These are phyloP conservation scores for Microctenopoma lineatum DNA, from an alignment of 2,797 vertebrate species.

Conservation along the genomic window DNA sequence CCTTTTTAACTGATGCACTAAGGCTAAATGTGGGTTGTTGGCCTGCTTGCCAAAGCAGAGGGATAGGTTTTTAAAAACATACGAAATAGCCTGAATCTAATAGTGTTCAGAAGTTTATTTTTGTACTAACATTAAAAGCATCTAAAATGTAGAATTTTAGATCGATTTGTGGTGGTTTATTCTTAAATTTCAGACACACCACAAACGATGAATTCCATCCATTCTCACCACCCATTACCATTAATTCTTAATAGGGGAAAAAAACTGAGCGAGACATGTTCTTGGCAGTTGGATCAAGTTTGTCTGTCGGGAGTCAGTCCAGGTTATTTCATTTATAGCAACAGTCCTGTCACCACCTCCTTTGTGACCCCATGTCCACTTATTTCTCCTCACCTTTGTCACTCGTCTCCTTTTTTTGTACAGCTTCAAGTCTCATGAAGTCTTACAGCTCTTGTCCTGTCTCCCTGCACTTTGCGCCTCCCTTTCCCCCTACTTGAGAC, in stretches of 20 bases:
- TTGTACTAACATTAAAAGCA: not conserved
- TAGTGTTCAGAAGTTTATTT: constrained; percentile 10
- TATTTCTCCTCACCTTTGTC: constrained; percentile 15
- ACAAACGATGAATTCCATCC: not conserved
- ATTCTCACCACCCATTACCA: constrained; percentile 2
- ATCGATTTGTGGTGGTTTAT: not conserved
- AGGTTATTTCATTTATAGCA: constrained; percentile 17
- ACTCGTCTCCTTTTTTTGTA: not conserved
- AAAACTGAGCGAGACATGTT: not conserved
- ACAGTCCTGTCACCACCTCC: constrained; percentile 34
- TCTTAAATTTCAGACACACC: constrained; percentile 9
- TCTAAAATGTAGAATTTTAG: constrained; percentile 9
- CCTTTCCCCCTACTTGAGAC: constrained; percentile 11
- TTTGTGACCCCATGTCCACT: constrained; percentile 30
- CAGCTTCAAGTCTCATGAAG: constrained; percentile 6
- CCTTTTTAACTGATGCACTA: constrained; percentile 55
- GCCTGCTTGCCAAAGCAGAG: constrained; percentile 23
- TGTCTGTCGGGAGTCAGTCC: constrained; percentile 19
- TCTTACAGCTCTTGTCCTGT: constrained; percentile 2
- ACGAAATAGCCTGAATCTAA: constrained; percentile 21
- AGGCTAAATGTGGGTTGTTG: constrained; percentile 38
- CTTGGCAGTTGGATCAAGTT: constrained; percentile 16
- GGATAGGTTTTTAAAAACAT: constrained; percentile 39
- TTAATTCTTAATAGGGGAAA: not conserved
- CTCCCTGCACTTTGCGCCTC: not conserved